These are phyloP conservation scores for Seriola aureovittata DNA, from an alignment of 2,113 vertebrate species.

Conservation along the genomic window DNA sequence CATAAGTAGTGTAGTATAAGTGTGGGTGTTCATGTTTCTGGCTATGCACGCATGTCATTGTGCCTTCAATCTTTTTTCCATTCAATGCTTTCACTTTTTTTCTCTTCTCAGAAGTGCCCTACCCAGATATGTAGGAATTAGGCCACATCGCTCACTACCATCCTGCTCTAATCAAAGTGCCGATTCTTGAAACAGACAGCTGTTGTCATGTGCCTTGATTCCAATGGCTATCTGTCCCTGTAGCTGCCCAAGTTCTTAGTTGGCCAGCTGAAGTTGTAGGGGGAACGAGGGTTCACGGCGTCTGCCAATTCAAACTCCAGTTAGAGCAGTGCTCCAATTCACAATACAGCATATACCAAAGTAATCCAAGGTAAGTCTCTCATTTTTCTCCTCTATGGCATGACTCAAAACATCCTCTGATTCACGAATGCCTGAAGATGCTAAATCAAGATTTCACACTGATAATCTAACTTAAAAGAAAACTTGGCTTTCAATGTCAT, in stretches of 20 bases:
- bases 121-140: slow-evolving; percentile 86
- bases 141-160: slow-evolving; percentile 80
- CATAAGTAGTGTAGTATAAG: slow-evolving; percentile 39
- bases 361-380: slow-evolving; percentile 78
- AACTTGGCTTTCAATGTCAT: neutral
- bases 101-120: slow-evolving; percentile 79
- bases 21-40: slow-evolving; percentile 61
- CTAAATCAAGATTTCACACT: slow-evolving; percentile 39
- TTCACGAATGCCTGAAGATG: slow-evolving; percentile 41
- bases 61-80: slow-evolving; percentile 72
- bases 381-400: slow-evolving; percentile 53
- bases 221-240: slow-evolving; percentile 81
- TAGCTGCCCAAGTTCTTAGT: slow-evolving; percentile 75
- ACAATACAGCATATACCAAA: slow-evolving; percentile 55
- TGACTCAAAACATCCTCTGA: slow-evolving; percentile 40
- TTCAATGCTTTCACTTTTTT: slow-evolving; percentile 53
- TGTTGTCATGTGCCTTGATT: slow-evolving; percentile 87
- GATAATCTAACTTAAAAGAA: neutral
- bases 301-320: slow-evolving; percentile 57
- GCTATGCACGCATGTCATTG: slow-evolving; percentile 61
- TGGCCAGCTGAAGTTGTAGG: slow-evolving; percentile 72
- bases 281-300: slow-evolving; percentile 64
- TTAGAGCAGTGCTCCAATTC: slow-evolving; percentile 39
- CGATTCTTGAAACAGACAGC: slow-evolving; percentile 88
- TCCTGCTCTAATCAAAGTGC: slow-evolving; percentile 86